Percentiles rank a stretch among this genome's conserved stretches.
These are phyloP conservation scores for Rhyacophila brunnea DNA, from an alignment of 1,140 invertebrate species.

Conservation along the genomic window DNA sequence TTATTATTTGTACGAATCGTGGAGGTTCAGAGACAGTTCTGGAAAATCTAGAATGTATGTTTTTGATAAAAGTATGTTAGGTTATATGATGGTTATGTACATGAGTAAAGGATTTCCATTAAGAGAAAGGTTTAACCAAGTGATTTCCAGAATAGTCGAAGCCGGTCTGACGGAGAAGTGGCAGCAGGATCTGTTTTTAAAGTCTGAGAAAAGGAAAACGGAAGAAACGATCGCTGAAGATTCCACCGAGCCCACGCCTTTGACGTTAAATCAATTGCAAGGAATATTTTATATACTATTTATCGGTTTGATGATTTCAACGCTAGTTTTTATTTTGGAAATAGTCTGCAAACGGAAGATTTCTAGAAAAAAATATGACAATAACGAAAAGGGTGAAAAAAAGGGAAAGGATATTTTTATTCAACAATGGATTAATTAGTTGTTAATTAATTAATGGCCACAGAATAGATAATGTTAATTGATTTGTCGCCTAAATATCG, in stretches of 20 bases:
- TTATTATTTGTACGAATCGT: conserved; percentile 22
- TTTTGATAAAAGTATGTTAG: conserved; percentile 23
- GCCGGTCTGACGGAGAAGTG: conserved; percentile 28
- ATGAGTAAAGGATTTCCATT: conserved; percentile 35
- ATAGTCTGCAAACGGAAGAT: too few species aligned
- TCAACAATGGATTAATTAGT: too few species aligned
- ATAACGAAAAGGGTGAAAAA: too few species aligned
- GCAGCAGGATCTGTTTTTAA: conserved; percentile 18
- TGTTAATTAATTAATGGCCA: too few species aligned
- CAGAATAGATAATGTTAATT: too few species aligned
- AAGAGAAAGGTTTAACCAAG: conserved; percentile 16
- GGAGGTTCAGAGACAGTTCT: conserved; percentile 15
- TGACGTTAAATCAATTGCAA: conserved; percentile 3
- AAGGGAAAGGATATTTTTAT: too few species aligned
- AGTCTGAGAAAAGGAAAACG: neutral
- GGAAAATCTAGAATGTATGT: conserved; percentile 25
- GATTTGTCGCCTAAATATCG: too few species aligned
- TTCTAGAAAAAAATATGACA: neutral
- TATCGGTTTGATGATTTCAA: conserved; percentile 2
- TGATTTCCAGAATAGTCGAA: conserved; percentile 18
- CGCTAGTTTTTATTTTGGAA: neutral
- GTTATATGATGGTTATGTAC: conserved; percentile 29
- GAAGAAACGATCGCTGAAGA: neutral
- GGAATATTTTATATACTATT: conserved; percentile 8
- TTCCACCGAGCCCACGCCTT: neutral